Conservation (phyloP, 2,113 vertebrate species). For the Hassar affinis region DNA sequence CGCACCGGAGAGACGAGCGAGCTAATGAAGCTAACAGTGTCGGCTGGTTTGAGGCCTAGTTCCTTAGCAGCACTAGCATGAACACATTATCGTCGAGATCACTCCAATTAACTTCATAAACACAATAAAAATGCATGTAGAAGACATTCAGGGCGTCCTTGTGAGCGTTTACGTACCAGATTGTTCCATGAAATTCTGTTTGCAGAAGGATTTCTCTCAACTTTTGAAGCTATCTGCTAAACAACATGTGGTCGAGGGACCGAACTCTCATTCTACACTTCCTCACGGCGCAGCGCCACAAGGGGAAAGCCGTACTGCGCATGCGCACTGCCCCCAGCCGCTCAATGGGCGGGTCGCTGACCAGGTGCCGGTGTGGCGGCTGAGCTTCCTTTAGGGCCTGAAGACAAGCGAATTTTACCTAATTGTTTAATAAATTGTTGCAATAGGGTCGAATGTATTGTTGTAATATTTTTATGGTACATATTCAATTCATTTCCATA, state of each 20-base stretch:
- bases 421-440: background rate
- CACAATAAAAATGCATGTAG: too few relatives aligned
- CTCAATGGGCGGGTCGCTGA: background rate
- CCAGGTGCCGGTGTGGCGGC: background rate
- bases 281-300: constrained; percentile 38
- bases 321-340: constrained; percentile 53
- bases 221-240: constrained; percentile 49
- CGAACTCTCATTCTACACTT: constrained; percentile 58
- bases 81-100: background rate
- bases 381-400: background rate
- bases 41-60: constrained; percentile 16
- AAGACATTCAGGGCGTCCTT: background rate
- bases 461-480: background rate
- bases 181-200: constrained; percentile 63
- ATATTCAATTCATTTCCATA: background rate
- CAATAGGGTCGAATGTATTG: background rate
- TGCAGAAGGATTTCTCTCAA: constrained; percentile 37
- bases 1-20: background rate
- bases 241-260: constrained; percentile 46
- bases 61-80: background rate
- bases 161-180: constrained; percentile 61
- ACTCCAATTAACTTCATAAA: background rate
- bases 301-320: constrained; percentile 50
- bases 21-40: background rate
- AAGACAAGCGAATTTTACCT: background rate